phyloP scores from a whole-genome alignment of 23 tunicate genomes.

The Aplidium turbinatum region DNA sequence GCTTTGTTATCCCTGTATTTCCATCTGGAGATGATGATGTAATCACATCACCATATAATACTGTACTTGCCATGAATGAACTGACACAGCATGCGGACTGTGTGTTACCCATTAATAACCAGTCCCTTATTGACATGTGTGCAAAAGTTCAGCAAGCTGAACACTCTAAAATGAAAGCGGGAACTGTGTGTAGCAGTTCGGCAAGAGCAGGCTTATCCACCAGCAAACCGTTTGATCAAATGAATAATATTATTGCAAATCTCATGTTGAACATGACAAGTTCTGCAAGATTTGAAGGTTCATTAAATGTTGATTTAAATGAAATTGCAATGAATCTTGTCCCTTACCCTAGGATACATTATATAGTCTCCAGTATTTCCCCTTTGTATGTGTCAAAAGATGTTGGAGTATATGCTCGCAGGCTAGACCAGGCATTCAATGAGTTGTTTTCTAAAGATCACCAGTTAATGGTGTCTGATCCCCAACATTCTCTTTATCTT shows the following conservation, averaged over 20 bases:
- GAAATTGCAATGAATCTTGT: conserved; percentile 99
- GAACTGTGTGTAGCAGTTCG: conserved; percentile 12
- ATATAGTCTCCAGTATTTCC: conserved; percentile 81
- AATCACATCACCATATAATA: conserved; percentile 95
- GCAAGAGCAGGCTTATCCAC: background rate
- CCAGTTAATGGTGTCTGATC: conserved; percentile 80
- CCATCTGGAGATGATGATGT: conserved; percentile 98
- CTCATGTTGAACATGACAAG: conserved; percentile 95
- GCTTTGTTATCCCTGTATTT: conserved; percentile 91
- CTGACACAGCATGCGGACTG: conserved; percentile 97
- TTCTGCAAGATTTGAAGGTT: conserved; percentile 93
- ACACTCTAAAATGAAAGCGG: background rate
- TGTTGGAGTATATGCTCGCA: conserved; percentile 75
- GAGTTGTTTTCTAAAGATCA: conserved; percentile 78
- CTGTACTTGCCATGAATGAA: conserved; percentile 86
- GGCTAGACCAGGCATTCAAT: conserved; percentile 88
- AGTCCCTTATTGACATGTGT: conserved; percentile 73
- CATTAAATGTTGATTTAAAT: conserved; percentile 97
- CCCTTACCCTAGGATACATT: conserved; percentile 89
- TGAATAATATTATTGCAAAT: conserved; percentile 97
- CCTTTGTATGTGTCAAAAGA: conserved; percentile 93
- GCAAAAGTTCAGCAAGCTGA: conserved; percentile 56
- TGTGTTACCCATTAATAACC: conserved; percentile 92
- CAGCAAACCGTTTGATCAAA: conserved; percentile 79
- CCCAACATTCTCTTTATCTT: conserved; percentile 57